Percentiles rank a stretch among this genome's conserved stretches.
phyloP scores from a whole-genome alignment of 2,113 vertebrate genomes.

The Vulpes lagopus region DNA sequence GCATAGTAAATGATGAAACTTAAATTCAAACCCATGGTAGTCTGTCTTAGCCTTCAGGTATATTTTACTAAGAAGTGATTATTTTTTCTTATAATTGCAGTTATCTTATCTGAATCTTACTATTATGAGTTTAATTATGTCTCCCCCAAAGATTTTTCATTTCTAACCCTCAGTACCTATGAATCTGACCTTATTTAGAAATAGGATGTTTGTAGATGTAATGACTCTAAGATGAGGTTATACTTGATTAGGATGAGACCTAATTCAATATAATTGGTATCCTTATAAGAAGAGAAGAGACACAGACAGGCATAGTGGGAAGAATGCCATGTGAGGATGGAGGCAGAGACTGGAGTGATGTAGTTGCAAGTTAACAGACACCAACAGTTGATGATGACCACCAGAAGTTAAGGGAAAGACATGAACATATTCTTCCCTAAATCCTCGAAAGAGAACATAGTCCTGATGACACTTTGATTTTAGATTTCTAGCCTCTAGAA shows the following conservation, averaged over 20 bases:
- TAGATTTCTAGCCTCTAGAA: not conserved
- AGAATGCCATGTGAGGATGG: not conserved
- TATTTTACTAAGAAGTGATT: not conserved
- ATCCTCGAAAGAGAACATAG: not conserved
- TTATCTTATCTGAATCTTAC: not conserved
- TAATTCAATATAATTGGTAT: not conserved
- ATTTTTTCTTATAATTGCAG: not conserved
- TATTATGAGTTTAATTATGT: not conserved
- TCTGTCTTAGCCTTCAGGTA: not conserved
- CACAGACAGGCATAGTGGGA: accelerated
- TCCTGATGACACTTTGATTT: not conserved
- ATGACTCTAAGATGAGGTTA: not conserved
- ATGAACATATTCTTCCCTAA: not conserved
- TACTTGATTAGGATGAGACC: not conserved
- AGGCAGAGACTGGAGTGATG: not conserved
- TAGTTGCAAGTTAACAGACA: not conserved
- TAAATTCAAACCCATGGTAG: not conserved
- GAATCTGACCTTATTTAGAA: not conserved
- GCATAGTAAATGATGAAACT: not conserved
- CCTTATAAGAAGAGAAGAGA: not conserved
- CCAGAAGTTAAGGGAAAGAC: not conserved
- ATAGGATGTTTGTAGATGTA: not conserved
- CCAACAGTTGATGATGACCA: not conserved
- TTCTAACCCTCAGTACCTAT: not conserved
- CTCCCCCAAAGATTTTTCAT: not conserved